Conservation (phyloP, 2,113 vertebrate species). For the Dinomys branickii region DNA sequence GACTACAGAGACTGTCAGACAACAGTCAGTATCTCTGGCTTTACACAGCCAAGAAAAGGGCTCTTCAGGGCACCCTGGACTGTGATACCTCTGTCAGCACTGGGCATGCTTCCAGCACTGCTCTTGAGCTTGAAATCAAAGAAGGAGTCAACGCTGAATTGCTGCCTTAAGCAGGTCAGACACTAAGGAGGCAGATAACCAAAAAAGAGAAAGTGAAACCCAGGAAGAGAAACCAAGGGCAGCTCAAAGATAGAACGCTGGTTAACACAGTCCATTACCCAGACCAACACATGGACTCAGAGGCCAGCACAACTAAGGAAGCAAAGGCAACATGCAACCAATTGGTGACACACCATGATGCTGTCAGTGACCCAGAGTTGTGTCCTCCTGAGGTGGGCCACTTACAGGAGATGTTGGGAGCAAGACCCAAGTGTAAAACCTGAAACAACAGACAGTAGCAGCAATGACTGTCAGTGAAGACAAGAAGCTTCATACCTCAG, state of each 20-base stretch:
- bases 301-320: neutral
- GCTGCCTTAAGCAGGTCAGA: neutral
- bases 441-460: neutral
- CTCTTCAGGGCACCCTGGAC: neutral
- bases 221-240: neutral
- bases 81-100: neutral
- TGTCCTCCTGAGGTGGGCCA: neutral
- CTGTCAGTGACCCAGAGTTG: neutral
- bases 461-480: neutral
- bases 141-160: neutral
- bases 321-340: accelerated
- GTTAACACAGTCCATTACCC: accelerated
- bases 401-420: neutral
- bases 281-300: accelerated
- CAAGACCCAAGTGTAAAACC: neutral
- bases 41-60: neutral
- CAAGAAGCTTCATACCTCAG: neutral
- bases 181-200: neutral
- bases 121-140: neutral
- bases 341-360: accelerated
- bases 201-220: neutral
- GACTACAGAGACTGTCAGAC: neutral
- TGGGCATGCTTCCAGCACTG: neutral
- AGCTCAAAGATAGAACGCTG: neutral
- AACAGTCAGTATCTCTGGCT: neutral